phyloP scores from a whole-genome alignment of 1,140 invertebrate species.

The Leptopilina clavipes region DNA sequence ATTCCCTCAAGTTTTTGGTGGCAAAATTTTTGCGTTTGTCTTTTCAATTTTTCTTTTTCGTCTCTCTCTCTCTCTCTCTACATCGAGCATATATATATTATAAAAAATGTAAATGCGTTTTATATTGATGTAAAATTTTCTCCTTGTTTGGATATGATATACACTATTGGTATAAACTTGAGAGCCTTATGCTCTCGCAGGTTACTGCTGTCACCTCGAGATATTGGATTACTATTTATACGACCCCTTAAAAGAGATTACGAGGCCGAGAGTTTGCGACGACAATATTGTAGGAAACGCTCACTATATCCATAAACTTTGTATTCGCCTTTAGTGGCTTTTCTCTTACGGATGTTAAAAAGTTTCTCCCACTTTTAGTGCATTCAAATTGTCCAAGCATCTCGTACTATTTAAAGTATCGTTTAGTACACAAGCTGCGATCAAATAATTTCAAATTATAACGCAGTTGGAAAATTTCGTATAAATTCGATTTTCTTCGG shows the following conservation, averaged over 20 bases:
- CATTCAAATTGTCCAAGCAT: neutral
- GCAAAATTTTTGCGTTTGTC: too few relatives aligned
- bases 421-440: neutral
- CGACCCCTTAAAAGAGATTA: constrained; percentile 33
- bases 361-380: neutral
- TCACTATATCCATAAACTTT: neutral
- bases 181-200: neutral
- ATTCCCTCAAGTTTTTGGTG: too few relatives aligned
- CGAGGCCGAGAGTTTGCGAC: constrained; percentile 25
- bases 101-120: neutral
- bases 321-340: neutral
- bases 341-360: neutral
- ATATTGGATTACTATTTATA: constrained; percentile 33
- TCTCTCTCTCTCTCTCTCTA: too few relatives aligned
- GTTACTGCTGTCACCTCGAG: constrained; percentile 30
- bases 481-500: too few relatives aligned
- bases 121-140: constrained; percentile 20
- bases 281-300: constrained; percentile 12
- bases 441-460: too few relatives aligned
- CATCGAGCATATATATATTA: too few relatives aligned
- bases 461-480: too few relatives aligned
- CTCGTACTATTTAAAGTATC: neutral
- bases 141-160: neutral
- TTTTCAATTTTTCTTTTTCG: neutral
- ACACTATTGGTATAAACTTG: neutral